Percentiles rank a stretch among this genome's conserved stretches.
phyloP scores from a whole-genome alignment of 2,113 vertebrate genomes.

The Falco punctatus region DNA sequence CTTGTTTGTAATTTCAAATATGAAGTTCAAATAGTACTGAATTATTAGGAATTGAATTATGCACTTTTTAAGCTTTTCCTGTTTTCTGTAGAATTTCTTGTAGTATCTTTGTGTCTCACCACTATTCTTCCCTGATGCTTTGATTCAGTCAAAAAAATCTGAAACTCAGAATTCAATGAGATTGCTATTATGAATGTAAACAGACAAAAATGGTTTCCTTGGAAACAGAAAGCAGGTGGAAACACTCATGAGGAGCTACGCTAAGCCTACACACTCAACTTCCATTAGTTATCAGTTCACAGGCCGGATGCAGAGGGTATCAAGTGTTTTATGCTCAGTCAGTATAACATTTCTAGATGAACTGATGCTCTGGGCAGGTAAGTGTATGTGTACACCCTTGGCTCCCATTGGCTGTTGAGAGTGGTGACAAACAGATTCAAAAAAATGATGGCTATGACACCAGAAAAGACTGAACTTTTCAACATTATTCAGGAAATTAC shows the following conservation, averaged over 20 bases:
- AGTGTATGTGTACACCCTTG: background rate
- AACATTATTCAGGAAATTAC: background rate
- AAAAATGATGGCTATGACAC: background rate
- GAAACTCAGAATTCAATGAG: background rate
- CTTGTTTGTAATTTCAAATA: background rate
- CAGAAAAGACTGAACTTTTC: background rate
- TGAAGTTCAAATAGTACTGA: background rate
- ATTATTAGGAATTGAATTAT: background rate
- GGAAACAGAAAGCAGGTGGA: background rate
- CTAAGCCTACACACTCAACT: background rate
- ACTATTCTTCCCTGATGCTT: background rate
- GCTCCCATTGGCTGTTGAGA: background rate
- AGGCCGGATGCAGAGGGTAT: background rate
- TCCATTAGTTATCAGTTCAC: background rate
- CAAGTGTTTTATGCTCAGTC: background rate
- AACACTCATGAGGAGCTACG: background rate
- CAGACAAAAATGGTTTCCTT: slow-evolving; percentile 8
- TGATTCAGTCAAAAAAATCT: background rate
- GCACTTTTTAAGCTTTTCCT: background rate
- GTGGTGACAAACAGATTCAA: background rate
- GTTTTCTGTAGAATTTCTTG: background rate
- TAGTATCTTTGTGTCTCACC: background rate
- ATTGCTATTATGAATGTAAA: background rate
- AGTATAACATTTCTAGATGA: background rate
- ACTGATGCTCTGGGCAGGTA: background rate